Percentiles rank a stretch among this genome's conserved stretches.
phyloP scores from a whole-genome alignment of 2,888 invertebrate species.

The Saturnia pavonia region DNA sequence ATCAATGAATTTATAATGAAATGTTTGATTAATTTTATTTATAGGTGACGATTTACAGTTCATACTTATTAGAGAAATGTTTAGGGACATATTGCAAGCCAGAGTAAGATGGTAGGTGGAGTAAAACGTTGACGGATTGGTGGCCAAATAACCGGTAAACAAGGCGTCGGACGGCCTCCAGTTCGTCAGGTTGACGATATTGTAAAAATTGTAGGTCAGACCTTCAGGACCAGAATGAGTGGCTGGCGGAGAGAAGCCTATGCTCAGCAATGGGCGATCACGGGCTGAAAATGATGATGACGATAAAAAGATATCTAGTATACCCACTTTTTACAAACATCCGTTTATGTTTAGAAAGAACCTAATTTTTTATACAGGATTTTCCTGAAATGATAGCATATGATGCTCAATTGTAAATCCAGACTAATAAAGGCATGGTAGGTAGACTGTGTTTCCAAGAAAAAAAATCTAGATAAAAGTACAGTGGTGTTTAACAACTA shows the following conservation, averaged over 20 bases:
- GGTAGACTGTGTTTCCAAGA: too few relatives aligned
- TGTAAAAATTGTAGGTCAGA: not conserved
- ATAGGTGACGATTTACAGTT: not conserved
- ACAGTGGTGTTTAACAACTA: too few relatives aligned
- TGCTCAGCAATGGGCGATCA: not conserved
- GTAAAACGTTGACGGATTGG: not conserved
- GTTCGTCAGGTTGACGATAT: not conserved
- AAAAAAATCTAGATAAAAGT: too few relatives aligned
- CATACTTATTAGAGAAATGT: not conserved
- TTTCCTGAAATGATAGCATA: too few relatives aligned
- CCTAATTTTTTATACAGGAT: too few relatives aligned
- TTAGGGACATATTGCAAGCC: not conserved
- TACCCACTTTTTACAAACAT: too few relatives aligned
- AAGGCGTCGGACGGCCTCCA: not conserved
- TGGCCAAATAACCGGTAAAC: not conserved
- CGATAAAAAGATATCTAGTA: too few relatives aligned
- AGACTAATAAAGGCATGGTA: too few relatives aligned
- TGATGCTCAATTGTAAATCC: too few relatives aligned
- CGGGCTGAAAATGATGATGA: too few relatives aligned
- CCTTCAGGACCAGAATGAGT: not conserved
- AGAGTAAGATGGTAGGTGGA: not conserved
- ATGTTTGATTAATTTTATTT: conserved; percentile 2
- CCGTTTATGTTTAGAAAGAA: too few relatives aligned
- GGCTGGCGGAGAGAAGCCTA: not conserved
- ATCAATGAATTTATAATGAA: conserved; percentile 29